Evolutionary conservation across 2,888 invertebrate species (phyloP), one percentile per base, ranked within the genome.

Genomic region (Cecidostiba fungosa): DNA sequence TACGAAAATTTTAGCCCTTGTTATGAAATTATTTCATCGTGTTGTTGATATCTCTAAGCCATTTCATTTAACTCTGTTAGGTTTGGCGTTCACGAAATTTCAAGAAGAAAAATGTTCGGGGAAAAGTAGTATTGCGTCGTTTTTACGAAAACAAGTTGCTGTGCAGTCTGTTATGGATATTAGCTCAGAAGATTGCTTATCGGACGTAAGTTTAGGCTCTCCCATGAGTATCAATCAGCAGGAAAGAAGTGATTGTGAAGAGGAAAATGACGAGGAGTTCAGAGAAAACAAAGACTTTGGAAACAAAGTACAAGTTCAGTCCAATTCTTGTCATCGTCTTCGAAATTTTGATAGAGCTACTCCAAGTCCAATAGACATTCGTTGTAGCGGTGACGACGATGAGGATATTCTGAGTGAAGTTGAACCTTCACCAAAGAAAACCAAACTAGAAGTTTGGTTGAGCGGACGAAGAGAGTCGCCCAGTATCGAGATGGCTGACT

Each of bases 41-140:
- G 95, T 96, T 86, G 96, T 97, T 84, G 95, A 97, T 91, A 94
- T 96, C 88, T 94, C 95, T 43, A 96, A 96, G 93, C 96, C 96
- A 87, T 97, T 97, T 94, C 97, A 97, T 93, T 95, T 97, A 89
- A 97, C 97, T 0, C 93, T 97, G 81, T 94, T 97, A 85, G 97
- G 97, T n/a, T 94, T 97, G 90, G 96, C 97, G 29, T 97, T 97
- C 92, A 96, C 97, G 0, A 97, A 97, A 92, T 97, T 97, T 91
- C 86, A 86, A 79, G 96, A 96, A 89, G 97, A 96, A 89, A 94
- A 95, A 85, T 95, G 95, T 92, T 95, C 95, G 3, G 96, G 96
- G 1, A 95, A 95, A 88, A 95, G 96, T 89, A 96, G 96, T 19
- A 96, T 97, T 89, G 96, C 96, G 8, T 96, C 96, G 86, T 97